Evolutionary conservation across 2,888 invertebrate genomes (phyloP), one percentile per base, ranked within the genome.

Genomic region (Dendrolimus pini): DNA sequence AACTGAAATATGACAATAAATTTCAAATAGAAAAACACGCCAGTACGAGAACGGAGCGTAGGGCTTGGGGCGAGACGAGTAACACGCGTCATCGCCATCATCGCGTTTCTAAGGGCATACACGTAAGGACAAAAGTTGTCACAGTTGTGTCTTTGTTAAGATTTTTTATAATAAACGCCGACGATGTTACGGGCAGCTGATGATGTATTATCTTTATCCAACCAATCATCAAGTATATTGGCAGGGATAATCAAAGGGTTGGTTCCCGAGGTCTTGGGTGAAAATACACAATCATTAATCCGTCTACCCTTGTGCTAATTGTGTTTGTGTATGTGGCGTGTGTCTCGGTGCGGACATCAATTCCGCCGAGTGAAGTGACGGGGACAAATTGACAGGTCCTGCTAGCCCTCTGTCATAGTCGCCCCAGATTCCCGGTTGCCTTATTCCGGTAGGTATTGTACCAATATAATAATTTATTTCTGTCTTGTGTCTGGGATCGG

Each of bases 331-430:
- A 65, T 66, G 62, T 60, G 56, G 60, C 55, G 58, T 62, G 56
- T 68, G 66, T 70, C 68, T 65, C 52, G 61, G 61, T 18, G 59
- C 55, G 65, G 66, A 65, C 70, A 65, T 71, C 71, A 68, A 71
- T 71, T 67, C 65, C 62, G 65, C 55, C 41, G 55, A 55, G 57
- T 52, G 42, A 67, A 64, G 61, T 76, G 77, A 80, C 77, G 65
- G 60, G 70, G 68, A 82, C 80, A 81, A 81, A 82, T 82, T 83
- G 82, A 78, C 80, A 74, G 75, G 73, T 78, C 75, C 75, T 69
- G 70, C 66, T 47, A 47, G 47, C 47, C 10, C 47, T 47, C 7
- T 47, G 47, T 47, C 7, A 47, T 10, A 47, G 47, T 3, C 10
- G 42, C 42, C 10, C 42, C 42, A 1, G 10, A 47, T 47, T 47